Base-by-base conservation (phyloP, 2,797 vertebrate species). In the Lithobates sylvaticus region DNA sequence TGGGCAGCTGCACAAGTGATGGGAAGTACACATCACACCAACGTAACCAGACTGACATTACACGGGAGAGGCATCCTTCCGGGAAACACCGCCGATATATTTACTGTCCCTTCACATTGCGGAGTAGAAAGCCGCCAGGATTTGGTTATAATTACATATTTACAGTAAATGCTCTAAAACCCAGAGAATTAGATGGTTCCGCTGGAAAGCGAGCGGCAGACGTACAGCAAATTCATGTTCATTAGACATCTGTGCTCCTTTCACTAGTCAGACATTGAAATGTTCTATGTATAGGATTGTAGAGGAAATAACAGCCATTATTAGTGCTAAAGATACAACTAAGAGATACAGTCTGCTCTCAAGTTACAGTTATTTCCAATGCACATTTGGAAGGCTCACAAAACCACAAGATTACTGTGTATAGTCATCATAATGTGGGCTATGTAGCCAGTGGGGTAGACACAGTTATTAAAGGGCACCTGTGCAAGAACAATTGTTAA, bases 1-100 rank as follows among this genome's bases (percentile, higher is more conserved):
- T 29, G 77, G 64, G 70, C 84, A 85, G 84, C 84, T 85, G 84
- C 77, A 85, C 84, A 69, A 81, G 50, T 85, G 70, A 73, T 72
- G 78, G 70, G 70, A 80, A 80, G 70, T 34, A 9, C 27, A 54
- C 36, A 74, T 85, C 84, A 85, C 44, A 85, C 77, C 84, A 18
- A 32, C 18, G 34, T 80, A 68, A 75, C 84, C 50, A 75, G 77
- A 27, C 70, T 50, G 39, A 72, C 70, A 85, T 68, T 80, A 80
- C 71, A 72, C 83, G 64, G 69, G 18, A 85, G 83, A 73, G 76
- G 79, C 73, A 29, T 58, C 58, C 58, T 85, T 85, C 84, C 71
- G 29, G 84, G 84, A 85, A 85, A 81, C 15, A 32, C 61, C 39
- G 44, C 50, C 8, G 2, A 13, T 58, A 50, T 81, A 75, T 80